A percentile compares a stretch with the other conserved stretches of the same genome.
Conservation (phyloP, 1,140 invertebrate genomes). For the Streblospio benedicti region DNA sequence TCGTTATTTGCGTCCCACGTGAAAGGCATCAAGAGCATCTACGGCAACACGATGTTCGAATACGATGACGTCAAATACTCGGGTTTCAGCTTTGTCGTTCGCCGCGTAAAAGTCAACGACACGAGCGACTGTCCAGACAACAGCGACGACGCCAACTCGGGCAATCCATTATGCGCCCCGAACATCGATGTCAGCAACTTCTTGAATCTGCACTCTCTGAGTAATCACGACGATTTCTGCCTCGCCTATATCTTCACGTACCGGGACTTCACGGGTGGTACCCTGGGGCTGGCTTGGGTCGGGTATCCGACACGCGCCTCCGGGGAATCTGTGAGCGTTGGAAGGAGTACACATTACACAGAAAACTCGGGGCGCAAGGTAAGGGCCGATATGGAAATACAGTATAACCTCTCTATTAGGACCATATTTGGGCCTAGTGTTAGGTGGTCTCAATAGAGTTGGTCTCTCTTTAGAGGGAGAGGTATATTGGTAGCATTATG, state of each 20-base stretch:
- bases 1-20: conserved; percentile 96
- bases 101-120: conserved; percentile 75
- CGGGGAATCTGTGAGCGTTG: background rate
- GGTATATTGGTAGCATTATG: no score
- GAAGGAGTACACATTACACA: no score
- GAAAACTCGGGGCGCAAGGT: no score
- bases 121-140: conserved; percentile 35
- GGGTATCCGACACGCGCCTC: conserved; percentile 52
- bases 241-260: conserved; percentile 98
- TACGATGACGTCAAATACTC: conserved; percentile 62
- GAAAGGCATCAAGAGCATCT: conserved; percentile 96
- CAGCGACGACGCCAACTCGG: conserved; percentile 53
- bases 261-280: conserved; percentile 92
- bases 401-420: no score
- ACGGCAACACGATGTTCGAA: conserved; percentile 83
- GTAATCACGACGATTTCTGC: conserved; percentile 96
- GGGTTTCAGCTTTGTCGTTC: conserved; percentile 96
- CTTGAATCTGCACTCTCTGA: conserved; percentile 91
- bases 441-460: no score
- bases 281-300: conserved; percentile 95
- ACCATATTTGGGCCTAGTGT: no score
- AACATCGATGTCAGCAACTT: conserved; percentile 99
- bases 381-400: no score
- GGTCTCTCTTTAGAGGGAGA: no score
- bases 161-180: conserved; percentile 89